Evolutionary conservation across 2,113 vertebrate genomes (phyloP).

Genomic region (Cyanoramphus novaezelandiae): DNA sequence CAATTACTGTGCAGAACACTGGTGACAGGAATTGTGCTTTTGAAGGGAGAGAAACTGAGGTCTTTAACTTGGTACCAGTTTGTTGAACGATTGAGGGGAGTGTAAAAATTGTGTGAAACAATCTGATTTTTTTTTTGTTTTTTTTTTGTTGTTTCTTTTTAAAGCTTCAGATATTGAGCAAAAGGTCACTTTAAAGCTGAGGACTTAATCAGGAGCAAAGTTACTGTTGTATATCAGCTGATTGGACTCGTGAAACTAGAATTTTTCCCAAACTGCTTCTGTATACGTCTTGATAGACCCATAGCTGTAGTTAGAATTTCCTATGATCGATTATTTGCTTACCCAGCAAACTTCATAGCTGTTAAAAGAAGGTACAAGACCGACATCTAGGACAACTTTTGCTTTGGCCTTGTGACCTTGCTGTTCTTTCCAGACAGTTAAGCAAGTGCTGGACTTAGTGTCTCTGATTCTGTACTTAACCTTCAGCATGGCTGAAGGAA

Average conservation of each 20-base stretch:
- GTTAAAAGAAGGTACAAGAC: neutral
- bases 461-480: neutral
- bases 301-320: neutral
- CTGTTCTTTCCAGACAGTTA: constrained; percentile 22
- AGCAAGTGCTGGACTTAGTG: neutral
- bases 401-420: neutral
- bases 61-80: neutral
- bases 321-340: neutral
- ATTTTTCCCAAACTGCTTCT: neutral
- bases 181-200: neutral
- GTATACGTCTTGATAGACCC: neutral
- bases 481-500: neutral
- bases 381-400: neutral
- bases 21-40: neutral
- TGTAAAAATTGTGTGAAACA: neutral
- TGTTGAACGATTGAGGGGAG: neutral
- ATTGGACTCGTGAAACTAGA: neutral
- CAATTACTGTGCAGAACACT: neutral
- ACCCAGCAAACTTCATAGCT: neutral
- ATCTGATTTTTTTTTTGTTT: neutral
- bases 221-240: neutral
- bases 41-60: neutral
- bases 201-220: neutral
- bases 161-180: neutral
- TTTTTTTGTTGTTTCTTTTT: too few species aligned